Evolutionary conservation across 1,140 invertebrate genomes (phyloP).

Genomic region (Penaeus vannamei): DNA sequence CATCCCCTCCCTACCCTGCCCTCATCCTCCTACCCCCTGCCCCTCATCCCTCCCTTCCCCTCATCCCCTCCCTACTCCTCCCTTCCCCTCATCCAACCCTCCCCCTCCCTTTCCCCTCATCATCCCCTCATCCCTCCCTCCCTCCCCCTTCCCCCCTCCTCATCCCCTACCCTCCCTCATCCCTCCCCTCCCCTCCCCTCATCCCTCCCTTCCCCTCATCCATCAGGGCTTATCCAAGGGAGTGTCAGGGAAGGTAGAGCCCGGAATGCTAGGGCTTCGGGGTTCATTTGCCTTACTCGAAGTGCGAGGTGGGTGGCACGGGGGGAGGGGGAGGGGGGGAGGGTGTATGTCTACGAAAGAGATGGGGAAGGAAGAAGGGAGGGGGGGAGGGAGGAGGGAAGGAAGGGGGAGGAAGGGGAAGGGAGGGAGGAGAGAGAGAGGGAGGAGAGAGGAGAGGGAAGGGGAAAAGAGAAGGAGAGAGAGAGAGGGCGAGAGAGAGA

Average conservation of each 20-base stretch:
- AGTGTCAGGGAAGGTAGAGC: too few relatives aligned
- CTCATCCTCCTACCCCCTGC: background rate
- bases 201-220: background rate
- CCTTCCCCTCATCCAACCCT: background rate
- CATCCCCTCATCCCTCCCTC: background rate
- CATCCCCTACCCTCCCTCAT: background rate
- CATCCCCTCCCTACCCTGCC: too few relatives aligned
- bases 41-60: background rate
- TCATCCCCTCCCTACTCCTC: background rate
- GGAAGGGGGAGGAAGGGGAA: background rate
- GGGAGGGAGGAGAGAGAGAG: background rate
- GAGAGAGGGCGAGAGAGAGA: background rate
- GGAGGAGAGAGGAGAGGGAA: background rate
- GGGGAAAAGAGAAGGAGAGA: background rate
- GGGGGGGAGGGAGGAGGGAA: background rate
- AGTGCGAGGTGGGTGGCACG: background rate
- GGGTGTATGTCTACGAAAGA: background rate
- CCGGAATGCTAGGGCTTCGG: too few relatives aligned
- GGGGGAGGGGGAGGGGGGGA: background rate
- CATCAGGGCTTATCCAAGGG: slow-evolving; percentile 6
- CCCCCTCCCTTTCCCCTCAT: too few relatives aligned
- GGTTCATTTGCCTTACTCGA: too few relatives aligned
- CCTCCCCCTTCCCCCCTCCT: background rate
- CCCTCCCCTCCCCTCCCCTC: background rate
- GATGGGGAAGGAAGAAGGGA: background rate